A percentile compares a stretch with the other conserved stretches of the same genome.
phyloP scores from a whole-genome alignment of 2,113 vertebrate species.

The Sinocyclocheilus maitianheensis region DNA sequence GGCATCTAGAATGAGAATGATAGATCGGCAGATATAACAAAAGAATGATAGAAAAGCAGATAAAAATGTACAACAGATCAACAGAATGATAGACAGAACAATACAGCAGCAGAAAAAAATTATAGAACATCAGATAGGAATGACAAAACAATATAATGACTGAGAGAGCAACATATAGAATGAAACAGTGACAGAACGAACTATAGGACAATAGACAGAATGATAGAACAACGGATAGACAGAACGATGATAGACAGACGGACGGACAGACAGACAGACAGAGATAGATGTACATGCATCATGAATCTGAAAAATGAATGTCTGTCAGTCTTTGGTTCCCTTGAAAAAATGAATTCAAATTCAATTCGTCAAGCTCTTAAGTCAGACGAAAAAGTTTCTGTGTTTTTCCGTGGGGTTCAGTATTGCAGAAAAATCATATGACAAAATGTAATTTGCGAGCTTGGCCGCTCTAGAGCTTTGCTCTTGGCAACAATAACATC shows the following conservation, averaged over 20 bases:
- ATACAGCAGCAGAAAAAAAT: no score
- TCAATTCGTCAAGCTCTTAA: background rate
- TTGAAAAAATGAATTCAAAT: slow-evolving; percentile 14
- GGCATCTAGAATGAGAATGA: no score
- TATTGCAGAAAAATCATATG: slow-evolving; percentile 18
- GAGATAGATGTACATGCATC: background rate
- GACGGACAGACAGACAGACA: background rate
- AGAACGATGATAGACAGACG: background rate
- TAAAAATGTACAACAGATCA: background rate
- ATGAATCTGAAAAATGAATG: background rate
- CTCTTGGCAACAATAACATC: slow-evolving; percentile 21
- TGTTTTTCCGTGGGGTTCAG: background rate
- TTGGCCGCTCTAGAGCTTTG: background rate
- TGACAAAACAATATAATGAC: background rate
- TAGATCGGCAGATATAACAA: no score
- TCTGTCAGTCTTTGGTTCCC: background rate
- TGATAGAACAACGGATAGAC: background rate
- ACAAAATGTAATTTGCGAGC: background rate
- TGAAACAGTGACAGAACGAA: background rate
- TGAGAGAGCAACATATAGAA: background rate
- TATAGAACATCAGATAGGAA: background rate
- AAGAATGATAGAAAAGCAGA: background rate
- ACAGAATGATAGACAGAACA: background rate
- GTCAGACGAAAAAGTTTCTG: background rate
- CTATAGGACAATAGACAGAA: no score